Evolutionary conservation across 2,797 vertebrate species (phyloP).

Genomic region (Phoxinus dragarum): DNA sequence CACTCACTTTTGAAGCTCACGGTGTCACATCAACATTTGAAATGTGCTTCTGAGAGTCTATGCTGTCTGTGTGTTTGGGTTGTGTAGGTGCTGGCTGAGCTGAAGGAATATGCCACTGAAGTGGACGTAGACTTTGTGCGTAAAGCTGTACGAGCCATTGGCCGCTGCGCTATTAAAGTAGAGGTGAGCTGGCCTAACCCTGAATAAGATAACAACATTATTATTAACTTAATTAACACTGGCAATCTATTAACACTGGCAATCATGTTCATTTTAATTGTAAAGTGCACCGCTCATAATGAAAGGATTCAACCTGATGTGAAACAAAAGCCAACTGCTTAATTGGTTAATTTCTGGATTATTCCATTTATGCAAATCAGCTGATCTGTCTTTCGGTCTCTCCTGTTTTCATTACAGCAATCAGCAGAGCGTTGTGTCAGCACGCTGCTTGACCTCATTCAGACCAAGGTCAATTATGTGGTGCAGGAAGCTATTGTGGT

Average conservation of each 20-base stretch:
- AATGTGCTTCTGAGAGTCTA: background rate
- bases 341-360: background rate
- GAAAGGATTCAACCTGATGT: slow-evolving; percentile 15
- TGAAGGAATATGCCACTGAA: slow-evolving; percentile 97
- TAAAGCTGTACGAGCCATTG: slow-evolving; percentile 95
- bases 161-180: slow-evolving; percentile 98
- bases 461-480: slow-evolving; percentile 98
- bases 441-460: slow-evolving; percentile 94
- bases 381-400: slow-evolving; percentile 9
- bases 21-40: background rate
- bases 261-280: background rate
- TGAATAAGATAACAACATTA: background rate
- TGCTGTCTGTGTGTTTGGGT: background rate
- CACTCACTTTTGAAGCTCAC: background rate
- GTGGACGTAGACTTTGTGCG: slow-evolving; percentile 98
- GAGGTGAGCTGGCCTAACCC: slow-evolving; percentile 82
- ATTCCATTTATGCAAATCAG: background rate
- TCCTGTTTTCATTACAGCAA: slow-evolving; percentile 79
- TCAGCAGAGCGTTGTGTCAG: slow-evolving; percentile 96
- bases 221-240: slow-evolving; percentile 16
- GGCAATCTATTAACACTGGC: slow-evolving; percentile 11
- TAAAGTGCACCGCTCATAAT: background rate
- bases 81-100: slow-evolving; percentile 91
- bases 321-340: background rate
- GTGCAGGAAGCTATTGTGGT: slow-evolving; percentile 98